Base-by-base conservation (phyloP, 1,140 invertebrate species). In the Hylaeus volcanicus region DNA sequence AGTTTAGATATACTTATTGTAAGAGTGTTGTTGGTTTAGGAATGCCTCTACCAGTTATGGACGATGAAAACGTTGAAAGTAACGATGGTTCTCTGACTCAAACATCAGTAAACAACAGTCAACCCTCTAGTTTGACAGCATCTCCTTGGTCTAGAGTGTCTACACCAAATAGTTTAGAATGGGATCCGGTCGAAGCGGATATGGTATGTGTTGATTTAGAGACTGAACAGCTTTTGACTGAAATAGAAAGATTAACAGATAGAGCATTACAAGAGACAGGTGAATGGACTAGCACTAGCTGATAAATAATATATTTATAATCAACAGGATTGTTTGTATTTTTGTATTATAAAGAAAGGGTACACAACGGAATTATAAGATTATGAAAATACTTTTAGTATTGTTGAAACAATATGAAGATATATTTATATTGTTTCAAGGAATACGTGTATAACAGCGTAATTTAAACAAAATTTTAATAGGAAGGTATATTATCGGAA, bases 131-230 rank as follows among this genome's bases (percentile, higher is more conserved):
- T 78, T 86, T 92, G 78, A 92, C 90, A 41, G 89, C 88, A 79
- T 93, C 94, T 53, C 93, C 93, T 61, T 94, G 94, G 93, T 94
- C 94, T 15, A 89, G 93, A 73, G 91, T 94, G 55, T 94, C 94
- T 5, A 94, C 93, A n/a, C 93, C 93, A 45, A 93, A 94, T 87
- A 94, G 94, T 66, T 91, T 95, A 75, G 94, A 95, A 89, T 95
- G 94, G 94, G 94, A 95, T 89, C 94, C 93, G 15, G 93, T 94
- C 3, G 94, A 94, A 80, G 91, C 92, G 5, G 93, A 94, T 81
- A 87, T 94, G 41, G 88, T 88, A 81, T 88, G 88, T 82, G 79
- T 90, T 41, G 94, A 94, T 83, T 87, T 92, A 9, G 94, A 94
- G 78, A 94, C 94, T 77, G 94, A 94, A 81, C 92, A 93, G 83